These are phyloP conservation scores for Platysternon megacephalum DNA, from an alignment of 2,113 vertebrate species.

Conservation along the genomic window DNA sequence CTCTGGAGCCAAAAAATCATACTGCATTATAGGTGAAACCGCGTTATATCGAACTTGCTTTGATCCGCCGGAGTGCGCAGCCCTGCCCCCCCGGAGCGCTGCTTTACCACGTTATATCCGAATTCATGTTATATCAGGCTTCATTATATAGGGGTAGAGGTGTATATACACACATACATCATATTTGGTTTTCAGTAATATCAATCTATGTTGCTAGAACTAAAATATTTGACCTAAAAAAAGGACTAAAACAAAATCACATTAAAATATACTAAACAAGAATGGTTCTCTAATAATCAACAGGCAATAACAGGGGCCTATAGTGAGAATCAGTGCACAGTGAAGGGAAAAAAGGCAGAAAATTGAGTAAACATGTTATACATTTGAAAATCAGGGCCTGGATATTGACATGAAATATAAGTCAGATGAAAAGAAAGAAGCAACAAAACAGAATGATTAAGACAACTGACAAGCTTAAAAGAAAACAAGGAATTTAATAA, in stretches of 20 bases:
- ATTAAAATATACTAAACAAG: background rate
- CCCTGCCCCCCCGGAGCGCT: too few relatives aligned
- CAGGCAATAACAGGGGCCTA: background rate
- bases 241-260: background rate
- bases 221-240: background rate
- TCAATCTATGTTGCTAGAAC: background rate
- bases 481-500: constrained; percentile 71
- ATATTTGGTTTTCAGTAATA: background rate
- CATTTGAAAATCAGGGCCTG: constrained; percentile 45
- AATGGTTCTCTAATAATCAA: background rate
- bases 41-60: too few relatives aligned
- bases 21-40: too few relatives aligned
- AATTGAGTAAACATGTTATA: constrained; percentile 37
- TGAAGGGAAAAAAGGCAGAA: background rate
- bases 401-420: constrained; percentile 54
- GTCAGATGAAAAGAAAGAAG: constrained; percentile 51
- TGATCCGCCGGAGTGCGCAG: too few relatives aligned
- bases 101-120: too few relatives aligned
- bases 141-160: too few relatives aligned
- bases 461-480: constrained; percentile 63
- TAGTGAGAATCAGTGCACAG: background rate
- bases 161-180: background rate
- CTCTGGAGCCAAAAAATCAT: too few relatives aligned
- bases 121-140: too few relatives aligned
- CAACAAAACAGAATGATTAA: constrained; percentile 69